Percentiles rank a stretch among this genome's conserved stretches.
Conservation (phyloP, 1,140 invertebrate genomes). For the Plutomurus gul region DNA sequence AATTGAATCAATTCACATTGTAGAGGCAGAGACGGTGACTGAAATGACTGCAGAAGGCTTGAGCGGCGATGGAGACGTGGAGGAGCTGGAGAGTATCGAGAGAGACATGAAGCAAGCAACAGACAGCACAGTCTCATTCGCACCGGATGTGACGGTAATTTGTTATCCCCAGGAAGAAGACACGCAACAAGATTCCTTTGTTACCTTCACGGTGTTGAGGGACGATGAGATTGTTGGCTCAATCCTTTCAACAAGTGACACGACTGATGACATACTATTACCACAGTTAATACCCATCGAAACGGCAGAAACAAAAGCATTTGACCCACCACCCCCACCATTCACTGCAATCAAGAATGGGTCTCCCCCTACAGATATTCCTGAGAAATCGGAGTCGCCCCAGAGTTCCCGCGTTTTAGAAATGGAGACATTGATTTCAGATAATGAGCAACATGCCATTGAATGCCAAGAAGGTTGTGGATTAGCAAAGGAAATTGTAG, state of each 20-base stretch:
- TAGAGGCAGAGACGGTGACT: neutral
- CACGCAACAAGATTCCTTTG: neutral
- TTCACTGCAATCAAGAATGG: neutral
- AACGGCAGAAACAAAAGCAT: neutral
- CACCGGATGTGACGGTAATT: slow-evolving; percentile 36
- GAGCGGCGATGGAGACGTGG: neutral
- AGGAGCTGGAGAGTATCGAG: neutral
- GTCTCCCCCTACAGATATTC: neutral
- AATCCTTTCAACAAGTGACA: slow-evolving; percentile 9
- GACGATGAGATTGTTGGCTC: slow-evolving; percentile 9
- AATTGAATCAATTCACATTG: slow-evolving; percentile 23
- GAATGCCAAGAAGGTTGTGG: neutral
- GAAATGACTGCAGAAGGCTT: neutral
- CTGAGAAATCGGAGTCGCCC: neutral
- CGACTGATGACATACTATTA: neutral
- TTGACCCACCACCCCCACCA: neutral
- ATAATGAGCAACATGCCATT: neutral
- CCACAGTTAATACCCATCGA: neutral
- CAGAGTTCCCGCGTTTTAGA: neutral
- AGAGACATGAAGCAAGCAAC: neutral
- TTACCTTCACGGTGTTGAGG: slow-evolving; percentile 16
- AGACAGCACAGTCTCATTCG: slow-evolving; percentile 26
- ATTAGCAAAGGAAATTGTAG: slow-evolving; percentile 17
- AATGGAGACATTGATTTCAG: slow-evolving; percentile 1
- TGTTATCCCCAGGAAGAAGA: slow-evolving; percentile 20